Percentiles rank a stretch among this genome's conserved stretches.
Conservation (phyloP, 2,888 invertebrate genomes). For the Marasmarcha lunaedactyla region DNA sequence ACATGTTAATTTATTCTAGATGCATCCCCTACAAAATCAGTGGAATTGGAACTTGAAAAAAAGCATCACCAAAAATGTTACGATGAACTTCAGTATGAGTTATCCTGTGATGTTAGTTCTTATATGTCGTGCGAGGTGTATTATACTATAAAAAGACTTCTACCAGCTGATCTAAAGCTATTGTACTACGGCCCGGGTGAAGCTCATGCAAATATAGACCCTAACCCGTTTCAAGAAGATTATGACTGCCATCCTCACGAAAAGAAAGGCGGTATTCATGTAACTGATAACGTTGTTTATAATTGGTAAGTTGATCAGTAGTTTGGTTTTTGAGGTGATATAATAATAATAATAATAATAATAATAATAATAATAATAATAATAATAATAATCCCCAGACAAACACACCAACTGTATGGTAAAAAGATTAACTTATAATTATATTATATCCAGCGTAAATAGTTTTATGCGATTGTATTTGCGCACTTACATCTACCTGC, state of each 20-base stretch:
- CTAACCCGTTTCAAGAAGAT: conserved; percentile 80
- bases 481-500: no score
- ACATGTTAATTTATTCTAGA: conserved; percentile 41
- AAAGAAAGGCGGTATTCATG: conserved; percentile 84
- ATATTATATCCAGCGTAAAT: no score
- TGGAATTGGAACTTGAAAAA: conserved; percentile 44
- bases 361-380: neutral
- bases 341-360: neutral
- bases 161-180: conserved; percentile 87
- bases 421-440: no score
- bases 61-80: conserved; percentile 32
- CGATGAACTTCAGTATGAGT: conserved; percentile 59
- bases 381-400: no score
- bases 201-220: conserved; percentile 52
- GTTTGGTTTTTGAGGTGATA: no score
- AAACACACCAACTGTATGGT: no score
- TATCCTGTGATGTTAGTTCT: conserved; percentile 78
- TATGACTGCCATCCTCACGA: conserved; percentile 72
- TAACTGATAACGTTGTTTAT: conserved; percentile 86
- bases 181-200: conserved; percentile 71
- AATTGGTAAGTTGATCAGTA: conserved; percentile 54
- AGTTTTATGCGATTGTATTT: no score
- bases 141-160: conserved; percentile 83
- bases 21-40: conserved; percentile 48
- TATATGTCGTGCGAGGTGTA: conserved; percentile 80